Conservation (phyloP, 2,113 vertebrate genomes). For the Gracilinanus agilis region DNA sequence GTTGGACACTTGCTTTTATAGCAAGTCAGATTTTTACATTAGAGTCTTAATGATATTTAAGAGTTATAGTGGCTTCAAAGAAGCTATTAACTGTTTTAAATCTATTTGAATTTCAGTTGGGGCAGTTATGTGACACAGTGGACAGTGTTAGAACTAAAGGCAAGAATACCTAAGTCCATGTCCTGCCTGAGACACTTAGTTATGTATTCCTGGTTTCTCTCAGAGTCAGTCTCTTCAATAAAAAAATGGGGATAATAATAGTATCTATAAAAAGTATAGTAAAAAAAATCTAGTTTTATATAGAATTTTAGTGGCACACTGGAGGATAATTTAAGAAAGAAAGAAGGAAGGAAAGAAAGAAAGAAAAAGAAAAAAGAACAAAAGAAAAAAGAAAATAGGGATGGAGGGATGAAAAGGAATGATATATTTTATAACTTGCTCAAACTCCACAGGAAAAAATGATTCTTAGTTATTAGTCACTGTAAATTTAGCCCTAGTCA, state of each 20-base stretch:
- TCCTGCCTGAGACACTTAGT: neutral
- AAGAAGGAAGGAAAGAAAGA: too few species aligned
- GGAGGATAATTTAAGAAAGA: conserved; percentile 79
- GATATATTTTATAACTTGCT: too few species aligned
- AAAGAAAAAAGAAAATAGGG: too few species aligned
- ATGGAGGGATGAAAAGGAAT: too few species aligned
- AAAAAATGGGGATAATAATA: too few species aligned
- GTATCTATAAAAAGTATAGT: conserved; percentile 78
- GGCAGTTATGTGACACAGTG: too few species aligned
- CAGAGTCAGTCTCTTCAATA: too few species aligned
- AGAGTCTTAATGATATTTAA: conserved; percentile 89
- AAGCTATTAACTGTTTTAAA: conserved; percentile 87
- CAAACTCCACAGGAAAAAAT: too few species aligned
- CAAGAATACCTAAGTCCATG: neutral
- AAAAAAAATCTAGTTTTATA: conserved; percentile 86
- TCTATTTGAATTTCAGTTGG: conserved; percentile 81
- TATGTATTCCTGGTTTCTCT: neutral
- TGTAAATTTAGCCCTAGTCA: too few species aligned
- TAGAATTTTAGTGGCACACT: conserved; percentile 84
- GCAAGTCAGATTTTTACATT: conserved; percentile 89
- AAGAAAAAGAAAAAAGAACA: too few species aligned
- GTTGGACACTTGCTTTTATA: conserved; percentile 83
- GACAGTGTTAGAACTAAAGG: too few species aligned
- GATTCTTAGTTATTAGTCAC: too few species aligned
- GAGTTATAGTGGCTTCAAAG: conserved; percentile 91